Conservation (phyloP, 2,888 invertebrate genomes). For the Pristionchus mayeri region DNA sequence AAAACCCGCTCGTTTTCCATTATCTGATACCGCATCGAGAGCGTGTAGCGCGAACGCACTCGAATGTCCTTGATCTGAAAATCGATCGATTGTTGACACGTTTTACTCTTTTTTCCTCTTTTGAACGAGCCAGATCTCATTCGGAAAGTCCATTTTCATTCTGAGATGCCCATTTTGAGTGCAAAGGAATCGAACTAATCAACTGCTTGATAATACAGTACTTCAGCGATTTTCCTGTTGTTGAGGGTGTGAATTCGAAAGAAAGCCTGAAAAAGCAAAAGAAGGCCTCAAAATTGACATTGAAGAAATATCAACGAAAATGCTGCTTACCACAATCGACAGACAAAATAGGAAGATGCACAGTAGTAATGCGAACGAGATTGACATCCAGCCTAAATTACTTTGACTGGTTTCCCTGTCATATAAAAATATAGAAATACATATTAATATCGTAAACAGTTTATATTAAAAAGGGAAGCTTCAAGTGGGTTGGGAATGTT, state of each 20-base stretch:
- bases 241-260: background rate
- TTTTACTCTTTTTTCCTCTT: too few species aligned
- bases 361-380: background rate
- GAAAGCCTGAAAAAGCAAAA: background rate
- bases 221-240: background rate
- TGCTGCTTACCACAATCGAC: background rate
- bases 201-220: background rate
- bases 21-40: slow-evolving; percentile 22
- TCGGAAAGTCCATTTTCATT: too few species aligned
- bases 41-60: background rate
- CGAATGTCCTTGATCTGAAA: background rate
- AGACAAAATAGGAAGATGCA: background rate
- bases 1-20: slow-evolving; percentile 26
- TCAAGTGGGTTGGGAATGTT: background rate
- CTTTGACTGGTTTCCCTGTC: too few species aligned
- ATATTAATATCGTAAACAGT: too few species aligned
- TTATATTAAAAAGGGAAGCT: background rate
- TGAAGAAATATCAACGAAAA: background rate
- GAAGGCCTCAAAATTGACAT: background rate
- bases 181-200: background rate
- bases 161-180: background rate
- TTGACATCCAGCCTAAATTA: background rate
- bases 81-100: background rate
- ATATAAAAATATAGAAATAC: too few species aligned
- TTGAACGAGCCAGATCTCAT: too few species aligned